A percentile compares a stretch with the other conserved stretches of the same genome.
Evolutionary conservation across 2,888 invertebrate species (phyloP).

Genomic region (Drosophila leonis): DNA sequence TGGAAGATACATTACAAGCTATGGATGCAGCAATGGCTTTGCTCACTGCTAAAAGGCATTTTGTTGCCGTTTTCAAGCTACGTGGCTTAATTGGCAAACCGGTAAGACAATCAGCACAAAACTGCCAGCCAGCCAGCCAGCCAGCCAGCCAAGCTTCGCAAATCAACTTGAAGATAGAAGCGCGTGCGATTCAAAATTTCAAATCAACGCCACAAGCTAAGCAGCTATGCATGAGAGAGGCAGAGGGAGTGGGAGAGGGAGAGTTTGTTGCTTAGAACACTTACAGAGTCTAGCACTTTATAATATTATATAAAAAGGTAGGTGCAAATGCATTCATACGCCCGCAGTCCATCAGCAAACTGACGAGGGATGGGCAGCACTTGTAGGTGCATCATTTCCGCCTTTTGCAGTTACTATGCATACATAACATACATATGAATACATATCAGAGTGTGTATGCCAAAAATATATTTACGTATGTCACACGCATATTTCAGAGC

Average conservation of each 20-base stretch:
- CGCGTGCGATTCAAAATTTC: slow-evolving; percentile 17
- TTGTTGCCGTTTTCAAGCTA: slow-evolving; percentile 56
- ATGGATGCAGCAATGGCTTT: slow-evolving; percentile 27
- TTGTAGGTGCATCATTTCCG: slow-evolving; percentile 55
- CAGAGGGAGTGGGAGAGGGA: background rate
- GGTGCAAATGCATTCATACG: slow-evolving; percentile 47
- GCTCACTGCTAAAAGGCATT: slow-evolving; percentile 21
- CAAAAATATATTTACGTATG: background rate
- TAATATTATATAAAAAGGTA: background rate
- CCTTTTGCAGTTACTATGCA: slow-evolving; percentile 20
- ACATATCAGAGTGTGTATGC: background rate
- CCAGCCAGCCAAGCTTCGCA: slow-evolving; percentile 1
- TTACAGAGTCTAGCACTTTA: background rate
- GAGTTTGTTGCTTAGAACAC: background rate
- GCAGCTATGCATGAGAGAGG: background rate
- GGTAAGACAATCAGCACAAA: slow-evolving; percentile 59
- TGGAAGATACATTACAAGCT: slow-evolving; percentile 62
- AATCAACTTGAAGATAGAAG: slow-evolving; percentile 22
- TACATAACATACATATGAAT: background rate
- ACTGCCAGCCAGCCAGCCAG: slow-evolving; percentile 3
- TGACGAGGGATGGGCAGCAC: slow-evolving; percentile 28
- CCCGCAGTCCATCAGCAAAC: slow-evolving; percentile 14
- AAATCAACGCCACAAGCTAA: slow-evolving; percentile 5
- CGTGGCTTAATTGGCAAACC: slow-evolving; percentile 63
- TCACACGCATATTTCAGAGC: slow-evolving; percentile 55